phyloP scores from a whole-genome alignment of 2,113 vertebrate species.

The Antennarius striatus region DNA sequence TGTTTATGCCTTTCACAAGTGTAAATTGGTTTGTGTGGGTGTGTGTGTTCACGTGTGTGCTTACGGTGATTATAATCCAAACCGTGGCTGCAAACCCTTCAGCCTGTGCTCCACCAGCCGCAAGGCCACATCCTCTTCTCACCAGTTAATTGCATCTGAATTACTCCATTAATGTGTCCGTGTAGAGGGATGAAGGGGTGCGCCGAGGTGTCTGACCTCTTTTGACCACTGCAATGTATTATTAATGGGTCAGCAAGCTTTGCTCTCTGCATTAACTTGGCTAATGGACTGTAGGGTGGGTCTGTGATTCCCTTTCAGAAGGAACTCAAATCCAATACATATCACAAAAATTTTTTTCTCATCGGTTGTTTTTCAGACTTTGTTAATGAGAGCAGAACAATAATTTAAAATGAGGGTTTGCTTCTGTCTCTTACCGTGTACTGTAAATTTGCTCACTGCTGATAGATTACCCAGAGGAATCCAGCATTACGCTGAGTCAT shows the following conservation, averaged over 20 bases:
- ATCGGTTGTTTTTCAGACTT: conserved; percentile 15
- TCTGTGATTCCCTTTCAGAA: conserved; percentile 67
- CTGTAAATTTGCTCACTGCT: conserved; percentile 11
- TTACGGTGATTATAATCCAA: conserved; percentile 57
- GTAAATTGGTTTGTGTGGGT: conserved; percentile 44
- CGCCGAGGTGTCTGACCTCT: conserved; percentile 75
- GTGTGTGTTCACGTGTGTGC: conserved; percentile 31
- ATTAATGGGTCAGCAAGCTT: conserved; percentile 81
- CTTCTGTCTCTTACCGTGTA: conserved; percentile 21
- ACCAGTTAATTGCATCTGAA: conserved; percentile 80
- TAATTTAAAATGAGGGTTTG: conserved; percentile 17
- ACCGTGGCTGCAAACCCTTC: conserved; percentile 62
- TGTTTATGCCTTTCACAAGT: conserved; percentile 35
- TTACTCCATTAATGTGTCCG: conserved; percentile 79
- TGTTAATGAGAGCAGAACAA: conserved; percentile 14
- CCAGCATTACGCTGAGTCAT: conserved; percentile 36
- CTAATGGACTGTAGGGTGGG: conserved; percentile 76
- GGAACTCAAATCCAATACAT: conserved; percentile 66
- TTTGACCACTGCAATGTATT: conserved; percentile 78
- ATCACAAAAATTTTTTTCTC: conserved; percentile 36
- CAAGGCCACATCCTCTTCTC: conserved; percentile 76
- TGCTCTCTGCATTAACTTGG: conserved; percentile 78
- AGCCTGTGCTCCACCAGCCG: conserved; percentile 65
- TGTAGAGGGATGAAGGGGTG: conserved; percentile 71
- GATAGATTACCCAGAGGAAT: conserved; percentile 23